A percentile compares a stretch with the other conserved stretches of the same genome.
Conservation (phyloP, 2,888 invertebrate genomes). For the Caenorhabditis afra region DNA sequence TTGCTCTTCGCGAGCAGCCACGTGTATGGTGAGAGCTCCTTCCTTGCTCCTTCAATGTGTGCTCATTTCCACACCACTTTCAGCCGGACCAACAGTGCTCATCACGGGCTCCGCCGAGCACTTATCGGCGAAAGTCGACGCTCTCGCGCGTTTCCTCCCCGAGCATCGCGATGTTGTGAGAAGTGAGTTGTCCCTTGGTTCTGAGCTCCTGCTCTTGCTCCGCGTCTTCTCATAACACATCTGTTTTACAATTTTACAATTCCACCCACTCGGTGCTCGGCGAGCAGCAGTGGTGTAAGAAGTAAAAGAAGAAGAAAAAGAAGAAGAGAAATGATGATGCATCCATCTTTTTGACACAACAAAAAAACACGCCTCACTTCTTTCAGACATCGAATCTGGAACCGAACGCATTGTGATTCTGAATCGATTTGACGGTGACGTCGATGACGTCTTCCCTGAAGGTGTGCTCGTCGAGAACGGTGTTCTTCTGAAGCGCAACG, state of each 20-base stretch:
- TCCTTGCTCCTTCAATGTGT: too few species aligned
- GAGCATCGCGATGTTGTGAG: slow-evolving; percentile 43
- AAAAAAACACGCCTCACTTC: background rate
- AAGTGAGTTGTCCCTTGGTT: too few species aligned
- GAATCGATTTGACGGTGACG: too few species aligned
- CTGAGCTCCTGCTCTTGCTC: too few species aligned
- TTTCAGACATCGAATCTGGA: slow-evolving; percentile 22
- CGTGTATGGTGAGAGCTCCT: slow-evolving; percentile 17
- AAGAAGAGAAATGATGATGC: background rate
- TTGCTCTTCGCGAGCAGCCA: slow-evolving; percentile 46
- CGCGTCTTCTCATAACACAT: slow-evolving; percentile 49
- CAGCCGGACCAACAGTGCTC: slow-evolving; percentile 42
- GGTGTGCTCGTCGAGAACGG: background rate
- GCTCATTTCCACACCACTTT: too few species aligned
- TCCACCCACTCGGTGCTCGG: slow-evolving; percentile 40
- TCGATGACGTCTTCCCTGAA: too few species aligned
- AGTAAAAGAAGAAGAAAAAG: slow-evolving; percentile 8
- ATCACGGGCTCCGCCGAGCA: slow-evolving; percentile 26
- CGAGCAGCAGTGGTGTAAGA: slow-evolving; percentile 30
- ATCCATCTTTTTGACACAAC: too few species aligned
- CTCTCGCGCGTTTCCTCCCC: slow-evolving; percentile 19
- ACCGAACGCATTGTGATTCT: background rate
- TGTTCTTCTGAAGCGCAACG: slow-evolving; percentile 25
- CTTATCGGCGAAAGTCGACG: slow-evolving; percentile 12
- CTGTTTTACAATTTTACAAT: slow-evolving; percentile 53